phyloP scores from a whole-genome alignment of 2,797 vertebrate species.

The Merluccius polli region DNA sequence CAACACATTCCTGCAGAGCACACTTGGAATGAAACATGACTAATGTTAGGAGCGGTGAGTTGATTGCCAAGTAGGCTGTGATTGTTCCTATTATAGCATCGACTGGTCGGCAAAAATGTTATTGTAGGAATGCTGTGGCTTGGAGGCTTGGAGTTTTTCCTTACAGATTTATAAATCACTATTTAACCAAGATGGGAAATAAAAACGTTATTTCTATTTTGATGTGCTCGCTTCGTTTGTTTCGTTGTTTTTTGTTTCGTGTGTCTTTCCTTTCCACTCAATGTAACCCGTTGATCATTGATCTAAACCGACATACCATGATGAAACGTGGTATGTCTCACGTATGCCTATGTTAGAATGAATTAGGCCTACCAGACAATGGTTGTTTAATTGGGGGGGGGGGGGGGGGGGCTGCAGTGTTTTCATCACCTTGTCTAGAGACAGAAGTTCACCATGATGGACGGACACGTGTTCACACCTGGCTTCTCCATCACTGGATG shows the following conservation, averaged over 20 bases:
- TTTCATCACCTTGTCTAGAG: background rate
- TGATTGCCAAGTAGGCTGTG: background rate
- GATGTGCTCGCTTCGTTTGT: background rate
- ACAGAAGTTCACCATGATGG: background rate
- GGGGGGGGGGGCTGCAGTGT: background rate
- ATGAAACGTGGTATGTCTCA: background rate
- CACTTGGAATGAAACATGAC: slow-evolving; percentile 21
- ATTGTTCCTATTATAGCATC: background rate
- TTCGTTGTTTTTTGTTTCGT: background rate
- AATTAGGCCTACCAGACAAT: background rate
- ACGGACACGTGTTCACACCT: background rate
- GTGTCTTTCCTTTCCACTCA: background rate
- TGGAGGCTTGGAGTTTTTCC: background rate
- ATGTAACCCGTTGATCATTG: background rate
- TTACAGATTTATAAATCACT: background rate
- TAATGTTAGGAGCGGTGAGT: background rate
- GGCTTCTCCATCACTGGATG: background rate
- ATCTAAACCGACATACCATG: background rate
- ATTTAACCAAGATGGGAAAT: background rate
- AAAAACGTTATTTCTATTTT: background rate
- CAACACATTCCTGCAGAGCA: slow-evolving; percentile 20
- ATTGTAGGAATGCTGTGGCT: background rate
- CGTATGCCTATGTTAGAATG: background rate
- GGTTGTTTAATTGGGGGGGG: background rate
- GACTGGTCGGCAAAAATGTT: background rate